A percentile compares a stretch with the other conserved stretches of the same genome.
phyloP scores from a whole-genome alignment of 2,797 vertebrate genomes.

The Sebastes trivittatus region DNA sequence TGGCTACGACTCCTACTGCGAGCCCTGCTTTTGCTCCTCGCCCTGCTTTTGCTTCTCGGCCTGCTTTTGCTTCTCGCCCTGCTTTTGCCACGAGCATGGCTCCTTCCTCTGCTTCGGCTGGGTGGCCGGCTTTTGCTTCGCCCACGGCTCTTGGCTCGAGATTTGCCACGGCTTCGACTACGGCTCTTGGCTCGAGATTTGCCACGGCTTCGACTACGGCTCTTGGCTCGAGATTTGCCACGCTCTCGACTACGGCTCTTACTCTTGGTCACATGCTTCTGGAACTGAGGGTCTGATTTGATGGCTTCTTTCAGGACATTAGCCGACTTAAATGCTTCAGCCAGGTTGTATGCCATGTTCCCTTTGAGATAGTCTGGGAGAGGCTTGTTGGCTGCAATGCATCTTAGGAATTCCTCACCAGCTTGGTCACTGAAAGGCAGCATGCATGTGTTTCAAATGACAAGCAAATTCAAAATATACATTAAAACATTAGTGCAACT shows the following conservation, averaged over 20 bases:
- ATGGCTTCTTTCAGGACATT: conserved; percentile 52
- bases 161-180: conserved; percentile 12
- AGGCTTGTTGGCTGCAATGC: conserved; percentile 77
- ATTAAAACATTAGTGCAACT: not conserved
- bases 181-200: not conserved
- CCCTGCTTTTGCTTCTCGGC: conserved; percentile 6
- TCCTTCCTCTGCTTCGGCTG: conserved; percentile 45
- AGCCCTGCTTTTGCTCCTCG: not conserved
- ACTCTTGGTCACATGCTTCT: conserved; percentile 56
- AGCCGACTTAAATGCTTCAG: conserved; percentile 64
- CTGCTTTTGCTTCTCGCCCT: conserved; percentile 42
- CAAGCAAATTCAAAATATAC: not conserved
- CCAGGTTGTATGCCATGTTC: conserved; percentile 70
- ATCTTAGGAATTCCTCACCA: conserved; percentile 77
- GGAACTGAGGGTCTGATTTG: conserved; percentile 42
- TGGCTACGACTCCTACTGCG: conserved; percentile 23
- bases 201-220: conserved; percentile 26
- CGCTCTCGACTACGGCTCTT: conserved; percentile 56
- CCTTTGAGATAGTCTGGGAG: conserved; percentile 77
- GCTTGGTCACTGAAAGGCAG: conserved; percentile 67
- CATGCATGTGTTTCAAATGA: conserved; percentile 11
- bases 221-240: conserved; percentile 37
- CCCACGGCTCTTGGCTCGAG: not conserved
- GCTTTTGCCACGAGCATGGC: conserved; percentile 51
- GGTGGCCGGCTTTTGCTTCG: conserved; percentile 44